Percentiles rank a stretch among this genome's conserved stretches.
Evolutionary conservation across 2,113 vertebrate genomes (phyloP).

Genomic region (Anas platyrhynchos): DNA sequence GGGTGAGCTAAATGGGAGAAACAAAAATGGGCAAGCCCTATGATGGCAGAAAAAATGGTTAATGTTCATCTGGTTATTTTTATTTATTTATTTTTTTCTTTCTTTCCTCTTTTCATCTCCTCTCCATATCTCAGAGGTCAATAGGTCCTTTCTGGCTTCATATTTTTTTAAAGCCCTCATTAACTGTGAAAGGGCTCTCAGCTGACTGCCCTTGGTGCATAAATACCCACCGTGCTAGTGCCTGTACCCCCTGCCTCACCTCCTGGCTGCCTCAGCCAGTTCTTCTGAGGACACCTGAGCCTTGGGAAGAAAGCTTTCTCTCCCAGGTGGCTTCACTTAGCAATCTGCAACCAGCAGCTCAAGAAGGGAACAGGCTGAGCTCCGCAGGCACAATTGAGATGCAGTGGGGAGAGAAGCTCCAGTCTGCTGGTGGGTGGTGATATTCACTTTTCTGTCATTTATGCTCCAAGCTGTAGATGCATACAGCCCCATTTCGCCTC

Average conservation of each 20-base stretch:
- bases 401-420: neutral
- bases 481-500: rapidly evolving
- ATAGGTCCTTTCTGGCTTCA: constrained; percentile 20
- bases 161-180: constrained; percentile 63
- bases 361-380: neutral
- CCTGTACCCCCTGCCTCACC: neutral
- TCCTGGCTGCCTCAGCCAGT: neutral
- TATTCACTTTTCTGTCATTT: neutral
- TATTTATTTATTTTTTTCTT: neutral
- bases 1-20: neutral
- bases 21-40: neutral
- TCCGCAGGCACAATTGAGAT: neutral
- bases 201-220: neutral
- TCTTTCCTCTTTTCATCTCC: neutral
- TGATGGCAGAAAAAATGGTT: neutral
- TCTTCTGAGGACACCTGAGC: neutral
- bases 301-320: rapidly evolving
- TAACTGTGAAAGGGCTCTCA: constrained; percentile 25
- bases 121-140: neutral
- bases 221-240: neutral
- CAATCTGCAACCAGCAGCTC: neutral
- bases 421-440: neutral
- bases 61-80: neutral
- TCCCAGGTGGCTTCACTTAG: neutral
- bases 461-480: neutral